A percentile compares a stretch with the other conserved stretches of the same genome.
Conservation (phyloP, 2,888 invertebrate species). For the Artemia sp. region DNA sequence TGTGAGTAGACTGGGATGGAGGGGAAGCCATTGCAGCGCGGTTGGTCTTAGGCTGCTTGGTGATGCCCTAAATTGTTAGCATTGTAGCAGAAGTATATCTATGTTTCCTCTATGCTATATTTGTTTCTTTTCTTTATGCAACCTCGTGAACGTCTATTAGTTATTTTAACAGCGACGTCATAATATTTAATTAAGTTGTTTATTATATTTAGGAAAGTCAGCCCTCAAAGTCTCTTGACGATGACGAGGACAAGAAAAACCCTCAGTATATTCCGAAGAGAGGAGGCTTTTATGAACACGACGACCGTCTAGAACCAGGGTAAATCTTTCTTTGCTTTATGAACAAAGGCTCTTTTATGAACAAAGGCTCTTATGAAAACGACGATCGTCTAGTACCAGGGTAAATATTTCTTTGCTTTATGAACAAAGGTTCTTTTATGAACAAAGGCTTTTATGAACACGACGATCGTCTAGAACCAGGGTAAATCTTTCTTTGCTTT, state of each 20-base stretch:
- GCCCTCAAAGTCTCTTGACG: conserved; percentile 51
- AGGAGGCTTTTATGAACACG: conserved; percentile 92
- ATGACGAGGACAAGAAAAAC: conserved; percentile 84
- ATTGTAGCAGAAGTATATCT: too few species aligned
- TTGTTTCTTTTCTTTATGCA: too few species aligned
- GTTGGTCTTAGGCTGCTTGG: too few species aligned
- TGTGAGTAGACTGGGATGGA: too few species aligned
- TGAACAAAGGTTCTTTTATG: conserved; percentile 20
- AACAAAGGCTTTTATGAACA: conserved; percentile 92
- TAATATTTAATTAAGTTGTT: too few species aligned
- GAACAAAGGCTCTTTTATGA: conserved; percentile 27
- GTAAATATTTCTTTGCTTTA: background rate
- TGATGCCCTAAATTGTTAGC: too few species aligned
- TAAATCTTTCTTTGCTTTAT: background rate
- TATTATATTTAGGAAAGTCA: conserved; percentile 1
- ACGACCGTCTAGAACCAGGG: conserved; percentile 43
- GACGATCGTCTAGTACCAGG: conserved; percentile 47
- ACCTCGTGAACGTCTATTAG: too few species aligned
- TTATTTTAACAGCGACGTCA: too few species aligned
- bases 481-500: background rate
- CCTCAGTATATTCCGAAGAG: conserved; percentile 92
- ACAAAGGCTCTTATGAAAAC: conserved; percentile 90
- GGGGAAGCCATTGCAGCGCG: too few species aligned
- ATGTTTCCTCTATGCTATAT: too few species aligned
- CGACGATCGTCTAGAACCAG: conserved; percentile 47